Conservation (phyloP, 2,113 vertebrate genomes). For the Boleophthalmus pectinirostris region DNA sequence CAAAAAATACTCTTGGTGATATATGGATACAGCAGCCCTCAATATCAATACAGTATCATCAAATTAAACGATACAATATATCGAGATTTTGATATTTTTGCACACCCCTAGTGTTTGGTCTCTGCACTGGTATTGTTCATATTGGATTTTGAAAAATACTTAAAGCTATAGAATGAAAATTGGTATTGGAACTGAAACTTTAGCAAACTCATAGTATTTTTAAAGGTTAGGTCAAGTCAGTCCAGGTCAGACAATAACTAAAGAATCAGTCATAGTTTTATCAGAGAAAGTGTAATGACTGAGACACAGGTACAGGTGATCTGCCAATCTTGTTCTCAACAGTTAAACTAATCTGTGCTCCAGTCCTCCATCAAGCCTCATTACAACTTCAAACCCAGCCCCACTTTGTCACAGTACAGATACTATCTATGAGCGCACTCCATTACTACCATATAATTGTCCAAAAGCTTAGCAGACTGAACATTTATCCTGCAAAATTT, state of each 20-base stretch:
- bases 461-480: neutral
- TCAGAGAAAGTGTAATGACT: conserved; percentile 16
- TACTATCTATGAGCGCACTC: conserved; percentile 10
- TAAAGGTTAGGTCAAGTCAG: neutral
- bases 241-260: neutral
- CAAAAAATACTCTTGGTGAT: no score
- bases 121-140: no score
- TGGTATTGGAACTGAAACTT: no score
- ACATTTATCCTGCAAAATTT: conserved; percentile 1
- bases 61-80: no score
- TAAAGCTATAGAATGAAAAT: no score
- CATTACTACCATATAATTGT: neutral
- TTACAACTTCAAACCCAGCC: conserved; percentile 15
- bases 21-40: no score
- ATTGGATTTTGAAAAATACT: no score
- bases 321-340: neutral
- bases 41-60: no score
- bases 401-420: conserved; percentile 31
- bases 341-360: neutral
- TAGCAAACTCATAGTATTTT: neutral
- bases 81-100: no score
- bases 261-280: conserved; percentile 15
- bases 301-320: conserved; percentile 39
- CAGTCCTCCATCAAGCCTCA: conserved; percentile 21
- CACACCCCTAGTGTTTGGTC: no score